Percentiles rank a stretch among this genome's conserved stretches.
Evolutionary conservation across 2,797 vertebrate species (phyloP).

Genomic region (Fistularia tabacaria): DNA sequence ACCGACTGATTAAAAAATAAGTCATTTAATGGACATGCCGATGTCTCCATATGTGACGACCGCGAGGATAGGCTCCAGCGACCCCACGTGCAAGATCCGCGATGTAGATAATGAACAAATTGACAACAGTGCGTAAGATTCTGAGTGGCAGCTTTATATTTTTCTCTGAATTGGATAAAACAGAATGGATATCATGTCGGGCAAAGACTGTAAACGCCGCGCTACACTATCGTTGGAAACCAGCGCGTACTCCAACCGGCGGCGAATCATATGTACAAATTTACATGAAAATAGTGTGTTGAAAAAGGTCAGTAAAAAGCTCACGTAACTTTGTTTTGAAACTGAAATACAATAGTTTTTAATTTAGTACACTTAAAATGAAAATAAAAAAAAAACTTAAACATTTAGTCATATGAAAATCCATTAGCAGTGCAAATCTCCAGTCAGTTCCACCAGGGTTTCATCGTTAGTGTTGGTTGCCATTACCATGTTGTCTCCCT

Average conservation of each 20-base stretch:
- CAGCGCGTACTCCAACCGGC: conserved; percentile 37
- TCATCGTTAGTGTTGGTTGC: conserved; percentile 15
- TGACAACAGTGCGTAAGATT: neutral
- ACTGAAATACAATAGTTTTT: conserved; percentile 27
- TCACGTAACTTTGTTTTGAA: conserved; percentile 12
- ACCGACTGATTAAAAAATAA: conserved; percentile 24
- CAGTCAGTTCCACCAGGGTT: conserved; percentile 9
- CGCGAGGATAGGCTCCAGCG: no score
- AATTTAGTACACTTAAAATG: no score
- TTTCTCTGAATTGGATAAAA: conserved; percentile 20
- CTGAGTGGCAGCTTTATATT: conserved; percentile 16
- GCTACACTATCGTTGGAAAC: conserved; percentile 47
- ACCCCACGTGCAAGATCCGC: no score
- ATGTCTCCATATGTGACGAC: no score
- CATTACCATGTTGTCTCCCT: neutral
- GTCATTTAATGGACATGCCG: no score
- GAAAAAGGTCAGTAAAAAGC: conserved; percentile 46
- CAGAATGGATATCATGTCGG: conserved; percentile 3
- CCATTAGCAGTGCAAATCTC: conserved; percentile 53
- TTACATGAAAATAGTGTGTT: conserved; percentile 49
- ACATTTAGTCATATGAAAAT: conserved; percentile 24
- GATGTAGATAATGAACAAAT: neutral
- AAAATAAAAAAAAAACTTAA: conserved; percentile 15
- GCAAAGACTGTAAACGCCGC: no score
- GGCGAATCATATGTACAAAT: conserved; percentile 73